Evolutionary conservation across 2,797 vertebrate genomes (phyloP).

Genomic region (Podarcis lilfordi): DNA sequence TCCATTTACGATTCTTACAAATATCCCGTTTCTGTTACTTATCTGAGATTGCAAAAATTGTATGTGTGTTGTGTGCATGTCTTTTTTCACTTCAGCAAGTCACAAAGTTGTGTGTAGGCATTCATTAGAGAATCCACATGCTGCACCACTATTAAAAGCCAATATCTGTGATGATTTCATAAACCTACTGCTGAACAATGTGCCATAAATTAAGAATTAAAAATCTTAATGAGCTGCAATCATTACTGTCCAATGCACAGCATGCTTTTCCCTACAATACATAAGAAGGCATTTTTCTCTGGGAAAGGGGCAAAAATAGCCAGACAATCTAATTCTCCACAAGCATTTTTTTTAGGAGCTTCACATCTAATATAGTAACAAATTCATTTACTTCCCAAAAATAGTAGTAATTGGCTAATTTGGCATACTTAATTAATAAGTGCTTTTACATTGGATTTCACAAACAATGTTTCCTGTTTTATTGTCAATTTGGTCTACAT

Average conservation of each 20-base stretch:
- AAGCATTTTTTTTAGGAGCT: background rate
- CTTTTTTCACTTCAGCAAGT: background rate
- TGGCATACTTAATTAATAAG: conserved; percentile 20
- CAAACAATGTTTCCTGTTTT: conserved; percentile 44
- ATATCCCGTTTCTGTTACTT: background rate
- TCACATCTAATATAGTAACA: background rate
- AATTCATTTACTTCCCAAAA: conserved; percentile 30
- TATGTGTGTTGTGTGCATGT: background rate
- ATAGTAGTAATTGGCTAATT: conserved; percentile 5
- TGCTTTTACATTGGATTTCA: background rate
- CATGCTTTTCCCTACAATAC: background rate
- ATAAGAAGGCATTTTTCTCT: background rate
- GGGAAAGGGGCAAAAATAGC: background rate
- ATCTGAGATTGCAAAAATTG: background rate
- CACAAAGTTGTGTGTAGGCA: background rate
- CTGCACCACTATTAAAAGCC: too few relatives aligned
- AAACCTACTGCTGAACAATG: background rate
- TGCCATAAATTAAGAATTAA: background rate
- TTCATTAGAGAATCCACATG: background rate
- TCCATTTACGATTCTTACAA: background rate
- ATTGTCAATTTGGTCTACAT: conserved; percentile 39
- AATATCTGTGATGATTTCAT: background rate
- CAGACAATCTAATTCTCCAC: conserved; percentile 13
- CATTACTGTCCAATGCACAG: background rate
- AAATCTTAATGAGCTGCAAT: background rate